A percentile compares a stretch with the other conserved stretches of the same genome.
phyloP scores from a whole-genome alignment of 2,113 vertebrate genomes.

The Brachyhypopomus gauderio region DNA sequence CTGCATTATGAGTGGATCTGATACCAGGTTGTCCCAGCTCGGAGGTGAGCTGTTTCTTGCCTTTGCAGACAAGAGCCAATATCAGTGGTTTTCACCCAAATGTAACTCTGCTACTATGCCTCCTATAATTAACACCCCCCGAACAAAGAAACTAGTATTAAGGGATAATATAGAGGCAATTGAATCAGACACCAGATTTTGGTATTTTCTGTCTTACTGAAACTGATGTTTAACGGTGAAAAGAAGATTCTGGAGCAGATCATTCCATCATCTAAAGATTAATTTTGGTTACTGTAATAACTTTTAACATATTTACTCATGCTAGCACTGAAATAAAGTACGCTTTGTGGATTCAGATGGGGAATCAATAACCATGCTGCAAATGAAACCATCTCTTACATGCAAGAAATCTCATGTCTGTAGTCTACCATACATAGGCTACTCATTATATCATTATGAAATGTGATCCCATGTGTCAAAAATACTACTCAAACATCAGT shows the following conservation, averaged over 20 bases:
- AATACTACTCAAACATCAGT: not conserved
- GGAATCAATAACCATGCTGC: not conserved
- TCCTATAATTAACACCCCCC: too few species aligned
- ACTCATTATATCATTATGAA: not conserved
- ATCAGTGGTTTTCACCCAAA: too few species aligned
- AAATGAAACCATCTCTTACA: not conserved
- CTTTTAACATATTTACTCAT: not conserved
- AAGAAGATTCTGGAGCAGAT: conserved; percentile 13
- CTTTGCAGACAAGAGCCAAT: conserved; percentile 15
- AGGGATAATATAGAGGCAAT: too few species aligned
- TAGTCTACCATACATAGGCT: not conserved
- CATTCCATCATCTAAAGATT: not conserved
- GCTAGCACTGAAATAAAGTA: not conserved
- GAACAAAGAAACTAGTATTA: too few species aligned
- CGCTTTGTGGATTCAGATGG: not conserved
- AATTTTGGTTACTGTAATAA: not conserved
- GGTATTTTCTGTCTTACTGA: too few species aligned
- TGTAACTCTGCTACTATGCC: too few species aligned
- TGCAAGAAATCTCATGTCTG: not conserved
- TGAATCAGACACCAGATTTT: too few species aligned
- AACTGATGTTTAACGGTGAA: not conserved
- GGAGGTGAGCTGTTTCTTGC: not conserved
- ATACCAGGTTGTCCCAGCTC: conserved; percentile 2
- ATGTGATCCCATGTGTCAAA: not conserved
- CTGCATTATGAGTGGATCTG: not conserved